phyloP scores from a whole-genome alignment of 2,888 invertebrate genomes.

The Drosophila aldrichi region DNA sequence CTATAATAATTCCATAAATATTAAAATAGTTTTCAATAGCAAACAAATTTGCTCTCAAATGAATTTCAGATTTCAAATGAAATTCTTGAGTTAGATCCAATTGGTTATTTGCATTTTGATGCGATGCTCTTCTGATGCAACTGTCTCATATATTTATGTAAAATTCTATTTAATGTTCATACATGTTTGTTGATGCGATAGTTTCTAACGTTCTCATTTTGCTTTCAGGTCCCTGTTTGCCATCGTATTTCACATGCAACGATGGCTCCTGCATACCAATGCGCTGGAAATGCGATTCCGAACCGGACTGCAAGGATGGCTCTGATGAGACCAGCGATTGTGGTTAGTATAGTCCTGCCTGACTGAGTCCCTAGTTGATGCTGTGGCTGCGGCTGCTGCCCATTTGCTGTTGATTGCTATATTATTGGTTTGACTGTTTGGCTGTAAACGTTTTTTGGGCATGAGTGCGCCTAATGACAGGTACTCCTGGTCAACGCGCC shows the following conservation, averaged over 20 bases:
- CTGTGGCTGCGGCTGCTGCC: conserved; percentile 14
- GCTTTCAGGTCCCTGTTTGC: conserved; percentile 80
- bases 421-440: conserved; percentile 76
- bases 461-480: conserved; percentile 68
- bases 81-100: neutral
- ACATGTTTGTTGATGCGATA: conserved; percentile 19
- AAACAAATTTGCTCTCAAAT: neutral
- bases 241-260: conserved; percentile 83
- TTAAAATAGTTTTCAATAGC: neutral
- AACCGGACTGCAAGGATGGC: conserved; percentile 87
- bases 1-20: neutral
- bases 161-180: conserved; percentile 15
- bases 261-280: conserved; percentile 87
- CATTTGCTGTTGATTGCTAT: conserved; percentile 66
- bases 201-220: conserved; percentile 35
- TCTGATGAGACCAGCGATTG: conserved; percentile 88
- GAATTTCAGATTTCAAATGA: neutral
- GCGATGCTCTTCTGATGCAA: neutral
- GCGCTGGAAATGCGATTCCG: conserved; percentile 87
- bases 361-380: neutral
- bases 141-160: neutral
- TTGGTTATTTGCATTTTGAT: neutral
- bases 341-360: conserved; percentile 83
- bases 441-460: conserved; percentile 53
- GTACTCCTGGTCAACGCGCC: conserved; percentile 56